A percentile compares a stretch with the other conserved stretches of the same genome.
phyloP scores from a whole-genome alignment of 2,113 vertebrate genomes.

The Merops nubicus region DNA sequence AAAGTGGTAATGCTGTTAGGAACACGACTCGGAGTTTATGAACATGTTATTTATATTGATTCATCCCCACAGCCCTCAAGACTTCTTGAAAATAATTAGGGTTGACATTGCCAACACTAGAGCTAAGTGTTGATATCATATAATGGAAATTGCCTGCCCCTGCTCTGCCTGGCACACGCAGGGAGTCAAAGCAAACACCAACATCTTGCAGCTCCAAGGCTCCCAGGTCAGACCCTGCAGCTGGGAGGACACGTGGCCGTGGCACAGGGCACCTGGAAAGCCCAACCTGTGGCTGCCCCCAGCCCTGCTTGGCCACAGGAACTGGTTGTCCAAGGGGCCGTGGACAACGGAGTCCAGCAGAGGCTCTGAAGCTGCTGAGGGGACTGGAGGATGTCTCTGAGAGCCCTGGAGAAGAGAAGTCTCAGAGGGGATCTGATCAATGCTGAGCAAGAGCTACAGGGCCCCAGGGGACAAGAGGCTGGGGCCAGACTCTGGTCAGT shows the following conservation, averaged over 20 bases:
- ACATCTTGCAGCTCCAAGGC: too few species aligned
- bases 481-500: too few species aligned
- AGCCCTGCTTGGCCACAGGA: background rate
- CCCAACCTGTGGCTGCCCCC: rapidly evolving
- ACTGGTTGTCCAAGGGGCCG: background rate
- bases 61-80: slow-evolving; percentile 67
- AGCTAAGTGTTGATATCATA: slow-evolving; percentile 46
- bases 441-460: too few species aligned
- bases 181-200: background rate
- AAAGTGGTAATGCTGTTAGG: slow-evolving; percentile 30
- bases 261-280: background rate
- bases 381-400: too few species aligned
- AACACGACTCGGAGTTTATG: slow-evolving; percentile 40
- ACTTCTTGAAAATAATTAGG: slow-evolving; percentile 69
- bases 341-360: background rate
- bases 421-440: too few species aligned
- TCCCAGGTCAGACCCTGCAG: too few species aligned
- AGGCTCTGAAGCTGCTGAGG: too few species aligned
- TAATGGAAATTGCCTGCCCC: slow-evolving; percentile 14
- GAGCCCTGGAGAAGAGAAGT: too few species aligned
- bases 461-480: too few species aligned
- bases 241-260: rapidly evolving
- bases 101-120: slow-evolving; percentile 47
- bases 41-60: slow-evolving; percentile 68
- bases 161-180: background rate